Evolutionary conservation across 2,113 vertebrate genomes (phyloP), one percentile per base, ranked within the genome.

Genomic region (Agapornis roseicollis): DNA sequence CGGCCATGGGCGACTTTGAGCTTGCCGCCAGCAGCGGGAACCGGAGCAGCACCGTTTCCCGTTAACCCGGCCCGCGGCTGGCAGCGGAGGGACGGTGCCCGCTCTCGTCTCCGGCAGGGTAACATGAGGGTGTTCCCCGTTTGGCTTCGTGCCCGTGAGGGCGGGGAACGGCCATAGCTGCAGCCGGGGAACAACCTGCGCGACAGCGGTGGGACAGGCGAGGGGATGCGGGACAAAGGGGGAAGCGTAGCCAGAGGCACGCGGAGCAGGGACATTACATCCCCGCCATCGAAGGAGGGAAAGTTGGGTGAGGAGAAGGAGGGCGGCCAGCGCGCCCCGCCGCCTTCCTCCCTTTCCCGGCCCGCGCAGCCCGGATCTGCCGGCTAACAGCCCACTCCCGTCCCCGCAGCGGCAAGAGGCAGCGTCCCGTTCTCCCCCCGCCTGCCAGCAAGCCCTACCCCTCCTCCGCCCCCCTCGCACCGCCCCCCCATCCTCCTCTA

Each of bases 261-360:
- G 29, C 3, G 60, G 37, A 23, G 39, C 25, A 81, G 12, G 35
- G 22, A 17, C 28, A 5, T n/a, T 65, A 25, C 41, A 27, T 64
- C 58, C 37, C 10, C 39, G 13, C 8, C 50, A 60, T 3, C 33
- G 28, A 72, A 76, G 35, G 44, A 18, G 53, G 64, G 41, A 93
- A 93, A 96, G 92, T 94, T 95, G 88, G 81, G 31, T 22, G 46
- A 90, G n/a, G 63, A 55, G 28, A 58, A 33, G 31, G 24, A 71
- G 41, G 50, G 41, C 16, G 56, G 42, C 11, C 86, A 35, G 50
- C 16, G 16, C 18, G 3, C 3, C 7, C 49, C 23, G 5, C 29
- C 15, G 25, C 49, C 55, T 39, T 7, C 3, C 20, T 25, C 27
- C 3, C 4, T 19, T 24, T 33, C n/a, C 28, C 49, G n/a, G 35